Evolutionary conservation across 1,140 invertebrate genomes (phyloP).

Genomic region (Druon quercuslanigerum): DNA sequence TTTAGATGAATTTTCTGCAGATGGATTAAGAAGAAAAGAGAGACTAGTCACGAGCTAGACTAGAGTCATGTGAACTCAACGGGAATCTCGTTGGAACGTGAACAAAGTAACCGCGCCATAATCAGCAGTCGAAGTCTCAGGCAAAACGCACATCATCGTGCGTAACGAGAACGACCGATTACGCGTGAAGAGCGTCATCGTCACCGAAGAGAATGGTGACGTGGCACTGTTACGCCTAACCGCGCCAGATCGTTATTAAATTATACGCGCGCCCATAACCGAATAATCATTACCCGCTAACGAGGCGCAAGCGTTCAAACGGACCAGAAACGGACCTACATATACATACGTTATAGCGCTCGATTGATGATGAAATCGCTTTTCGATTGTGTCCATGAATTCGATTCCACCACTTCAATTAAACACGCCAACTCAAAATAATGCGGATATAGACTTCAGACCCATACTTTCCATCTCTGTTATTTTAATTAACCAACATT

Average conservation of each 20-base stretch:
- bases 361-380: conserved; percentile 10
- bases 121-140: conserved; percentile 57
- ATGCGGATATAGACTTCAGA: background rate
- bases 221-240: conserved; percentile 68
- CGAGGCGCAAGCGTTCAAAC: conserved; percentile 67
- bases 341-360: background rate
- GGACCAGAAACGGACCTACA: conserved; percentile 2
- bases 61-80: conserved; percentile 51
- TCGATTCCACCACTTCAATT: conserved; percentile 9
- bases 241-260: conserved; percentile 73
- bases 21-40: conserved; percentile 8
- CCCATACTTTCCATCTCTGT: background rate
- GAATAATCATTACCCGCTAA: conserved; percentile 74
- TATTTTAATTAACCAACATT: background rate
- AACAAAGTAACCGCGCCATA: conserved; percentile 63
- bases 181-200: conserved; percentile 65
- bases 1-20: no score
- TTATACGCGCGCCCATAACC: conserved; percentile 72
- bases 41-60: background rate
- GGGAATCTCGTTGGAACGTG: conserved; percentile 67
- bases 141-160: conserved; percentile 74
- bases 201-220: conserved; percentile 64
- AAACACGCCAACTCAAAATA: background rate
- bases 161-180: conserved; percentile 76
- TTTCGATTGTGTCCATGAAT: conserved; percentile 17